A percentile compares a stretch with the other conserved stretches of the same genome.
Conservation (phyloP, 1,140 invertebrate genomes). For the Stegodyphus mimosarum region DNA sequence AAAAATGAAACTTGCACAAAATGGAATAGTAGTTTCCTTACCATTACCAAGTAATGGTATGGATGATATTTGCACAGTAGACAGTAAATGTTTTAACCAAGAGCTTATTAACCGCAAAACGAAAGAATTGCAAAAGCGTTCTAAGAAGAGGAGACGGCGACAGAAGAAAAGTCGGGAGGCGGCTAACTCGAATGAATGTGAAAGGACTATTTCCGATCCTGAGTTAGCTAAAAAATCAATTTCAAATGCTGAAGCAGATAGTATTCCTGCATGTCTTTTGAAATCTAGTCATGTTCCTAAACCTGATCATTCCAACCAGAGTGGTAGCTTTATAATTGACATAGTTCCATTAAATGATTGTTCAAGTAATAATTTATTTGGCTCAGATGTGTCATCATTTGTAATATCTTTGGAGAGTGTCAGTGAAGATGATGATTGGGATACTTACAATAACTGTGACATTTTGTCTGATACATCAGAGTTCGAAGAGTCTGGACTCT, state of each 20-base stretch:
- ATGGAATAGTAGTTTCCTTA: too few species aligned
- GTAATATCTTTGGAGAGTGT: conserved; percentile 13
- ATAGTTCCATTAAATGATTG: background rate
- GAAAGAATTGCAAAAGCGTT: conserved; percentile 12
- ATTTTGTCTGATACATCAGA: conserved; percentile 13
- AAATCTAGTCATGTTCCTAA: too few species aligned
- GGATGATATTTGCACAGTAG: too few species aligned
- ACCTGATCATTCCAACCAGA: background rate
- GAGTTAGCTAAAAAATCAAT: background rate
- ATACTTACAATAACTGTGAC: conserved; percentile 10
- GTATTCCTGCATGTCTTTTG: background rate
- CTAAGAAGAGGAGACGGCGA: conserved; percentile 11
- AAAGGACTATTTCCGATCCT: background rate
- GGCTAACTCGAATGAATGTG: too few species aligned
- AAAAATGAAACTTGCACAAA: too few species aligned
- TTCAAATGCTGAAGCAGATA: background rate
- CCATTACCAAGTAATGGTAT: too few species aligned
- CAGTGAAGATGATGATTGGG: conserved; percentile 34
- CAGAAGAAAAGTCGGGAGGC: conserved; percentile 3
- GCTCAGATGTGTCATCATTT: conserved; percentile 18
- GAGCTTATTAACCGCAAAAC: conserved; percentile 20
- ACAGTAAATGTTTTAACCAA: background rate
- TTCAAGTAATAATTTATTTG: background rate
- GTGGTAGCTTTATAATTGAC: conserved; percentile 14
- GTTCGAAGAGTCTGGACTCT: conserved; percentile 11